A percentile compares a stretch with the other conserved stretches of the same genome.
These are phyloP conservation scores for Polylopha cassiicola DNA, from an alignment of 2,888 invertebrate species.

Conservation along the genomic window DNA sequence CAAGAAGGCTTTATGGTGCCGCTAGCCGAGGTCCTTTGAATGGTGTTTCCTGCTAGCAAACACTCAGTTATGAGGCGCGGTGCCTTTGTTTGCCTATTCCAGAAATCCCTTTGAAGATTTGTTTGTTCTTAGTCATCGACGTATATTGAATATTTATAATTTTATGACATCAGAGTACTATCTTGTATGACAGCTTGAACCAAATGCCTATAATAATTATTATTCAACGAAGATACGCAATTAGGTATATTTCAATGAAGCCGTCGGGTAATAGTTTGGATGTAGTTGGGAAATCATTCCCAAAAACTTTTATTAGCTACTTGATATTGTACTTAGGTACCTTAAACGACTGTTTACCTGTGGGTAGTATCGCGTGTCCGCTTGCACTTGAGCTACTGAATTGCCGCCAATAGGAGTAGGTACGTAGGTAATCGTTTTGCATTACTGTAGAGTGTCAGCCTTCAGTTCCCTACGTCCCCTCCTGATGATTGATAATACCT, in stretches of 20 bases:
- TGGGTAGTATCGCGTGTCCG: too few species aligned
- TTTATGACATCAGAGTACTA: too few species aligned
- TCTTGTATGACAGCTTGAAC: too few species aligned
- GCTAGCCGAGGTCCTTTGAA: slow-evolving; percentile 44
- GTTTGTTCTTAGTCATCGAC: slow-evolving; percentile 40
- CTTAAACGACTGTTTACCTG: too few species aligned
- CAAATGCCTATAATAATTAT: too few species aligned
- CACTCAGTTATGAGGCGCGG: slow-evolving; percentile 61
- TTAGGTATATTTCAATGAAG: too few species aligned
- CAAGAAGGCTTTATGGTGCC: slow-evolving; percentile 38
- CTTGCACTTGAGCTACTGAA: slow-evolving; percentile 11
- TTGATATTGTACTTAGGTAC: too few species aligned
- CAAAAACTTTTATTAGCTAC: too few species aligned
- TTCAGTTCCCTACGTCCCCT: slow-evolving; percentile 21
- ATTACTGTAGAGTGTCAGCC: slow-evolving; percentile 19
- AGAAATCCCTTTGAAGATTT: slow-evolving; percentile 50
- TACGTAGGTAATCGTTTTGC: slow-evolving; percentile 19
- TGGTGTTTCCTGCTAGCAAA: slow-evolving; percentile 56
- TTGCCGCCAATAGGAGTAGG: slow-evolving; percentile 8
- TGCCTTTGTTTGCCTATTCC: slow-evolving; percentile 60
- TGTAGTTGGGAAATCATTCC: too few species aligned
- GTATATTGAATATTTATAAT: slow-evolving; percentile 6
- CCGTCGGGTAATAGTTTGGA: too few species aligned
- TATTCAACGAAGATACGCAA: too few species aligned
- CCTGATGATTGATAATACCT: slow-evolving; percentile 16